Base-by-base conservation (phyloP, 2,888 invertebrate species). In the Drosophila kanekoi region DNA sequence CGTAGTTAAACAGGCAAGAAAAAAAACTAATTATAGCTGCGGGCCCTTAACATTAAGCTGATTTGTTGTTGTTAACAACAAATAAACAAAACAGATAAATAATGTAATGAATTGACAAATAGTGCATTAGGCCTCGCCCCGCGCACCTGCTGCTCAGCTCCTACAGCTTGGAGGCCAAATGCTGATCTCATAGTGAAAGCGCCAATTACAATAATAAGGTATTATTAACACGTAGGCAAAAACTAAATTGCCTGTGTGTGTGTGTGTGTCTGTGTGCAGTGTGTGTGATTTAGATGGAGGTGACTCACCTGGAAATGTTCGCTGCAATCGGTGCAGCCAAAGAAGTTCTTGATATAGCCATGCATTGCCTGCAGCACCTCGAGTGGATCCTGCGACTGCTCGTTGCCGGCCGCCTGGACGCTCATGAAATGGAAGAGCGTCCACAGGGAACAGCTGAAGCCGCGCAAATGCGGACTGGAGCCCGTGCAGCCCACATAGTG, bases 391-490 rank as follows among this genome's bases (percentile, higher is more conserved):
- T 90, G 87, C 9, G 93, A 93, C 41, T 93, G 90, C 43, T 92
- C 93, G 16, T 74, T 81, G 28, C 92, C 91, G 4, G 94, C 94
- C 11, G 96, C 95, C 90, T 95, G 95, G 0, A 98, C 97, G 0
- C 98, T 97, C 60, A 99, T 92, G 38, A 96, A 96, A 90, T 99
- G 99, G 91, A 98, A 99, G 79, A 98, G 93, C 13, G 95, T 96
- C 99, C 99, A 99, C 35, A 99, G 93, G 0, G 98, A 96, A 92
- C 99, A 99, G 0, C 98, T 96, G 91, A 97, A 99, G 11, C 98
- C 98, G 52, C 99, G 94, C 83, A 94, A 95, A 2, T 81, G 79
- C 0, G 95, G 92, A 60, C 94, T 93, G 80, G 98, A 98, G 10
- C 98, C 97, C 79, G 93, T 94, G 90, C 99, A 99, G 2, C 95